Percentiles rank a stretch among this genome's conserved stretches.
These are phyloP conservation scores for Melinaea marsaeus DNA, from an alignment of 2,888 invertebrate species.

Conservation along the genomic window DNA sequence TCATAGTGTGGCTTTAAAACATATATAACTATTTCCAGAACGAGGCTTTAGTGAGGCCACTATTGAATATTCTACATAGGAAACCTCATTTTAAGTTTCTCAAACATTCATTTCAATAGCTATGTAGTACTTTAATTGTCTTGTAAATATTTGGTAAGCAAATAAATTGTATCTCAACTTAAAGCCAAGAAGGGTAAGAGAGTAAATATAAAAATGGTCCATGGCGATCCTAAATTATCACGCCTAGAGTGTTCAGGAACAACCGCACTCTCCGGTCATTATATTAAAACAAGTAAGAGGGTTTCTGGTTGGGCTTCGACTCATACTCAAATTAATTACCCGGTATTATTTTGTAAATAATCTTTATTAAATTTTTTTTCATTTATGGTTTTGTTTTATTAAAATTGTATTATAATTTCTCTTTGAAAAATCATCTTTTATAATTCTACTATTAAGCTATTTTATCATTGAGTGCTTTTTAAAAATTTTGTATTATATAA, in stretches of 20 bases:
- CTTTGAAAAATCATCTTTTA: too few relatives aligned
- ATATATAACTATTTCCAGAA: slow-evolving; percentile 14
- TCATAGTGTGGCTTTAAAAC: slow-evolving; percentile 20
- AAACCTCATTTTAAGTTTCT: neutral
- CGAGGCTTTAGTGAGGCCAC: slow-evolving; percentile 6
- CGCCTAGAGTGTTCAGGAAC: slow-evolving; percentile 8
- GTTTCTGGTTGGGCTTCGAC: neutral
- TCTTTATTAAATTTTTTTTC: neutral
- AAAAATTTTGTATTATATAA: too few relatives aligned
- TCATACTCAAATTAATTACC: slow-evolving; percentile 1
- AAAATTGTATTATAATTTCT: neutral
- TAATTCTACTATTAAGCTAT: too few relatives aligned
- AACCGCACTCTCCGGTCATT: slow-evolving; percentile 8
- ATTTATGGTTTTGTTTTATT: neutral
- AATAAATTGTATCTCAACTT: neutral
- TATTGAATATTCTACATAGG: neutral
- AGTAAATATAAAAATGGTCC: neutral
- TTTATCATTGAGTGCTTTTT: too few relatives aligned
- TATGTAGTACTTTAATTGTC: too few relatives aligned
- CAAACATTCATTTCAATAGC: too few relatives aligned
- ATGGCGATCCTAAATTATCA: slow-evolving; percentile 15
- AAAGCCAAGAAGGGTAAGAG: neutral
- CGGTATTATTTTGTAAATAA: slow-evolving; percentile 1
- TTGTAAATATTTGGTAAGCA: neutral
- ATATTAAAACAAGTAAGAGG: slow-evolving; percentile 41